These are phyloP conservation scores for Imbricaverruca yamaguchii DNA, from an alignment of 2,888 invertebrate genomes.

Conservation along the genomic window DNA sequence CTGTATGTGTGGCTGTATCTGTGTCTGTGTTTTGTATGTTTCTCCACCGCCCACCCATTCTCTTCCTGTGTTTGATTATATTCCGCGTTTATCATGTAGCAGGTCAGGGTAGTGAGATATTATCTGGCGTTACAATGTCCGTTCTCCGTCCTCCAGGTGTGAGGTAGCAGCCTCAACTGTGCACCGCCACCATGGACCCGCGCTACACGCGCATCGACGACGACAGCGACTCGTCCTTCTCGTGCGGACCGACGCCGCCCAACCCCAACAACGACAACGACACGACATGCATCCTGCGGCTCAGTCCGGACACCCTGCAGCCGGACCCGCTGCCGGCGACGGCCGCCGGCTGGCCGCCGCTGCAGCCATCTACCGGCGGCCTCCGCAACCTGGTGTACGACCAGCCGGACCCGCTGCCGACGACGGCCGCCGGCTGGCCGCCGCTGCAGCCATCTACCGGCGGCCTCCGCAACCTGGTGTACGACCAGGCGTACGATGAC, in stretches of 20 bases:
- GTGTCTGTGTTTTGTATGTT: too few relatives aligned
- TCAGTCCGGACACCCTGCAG: conserved; percentile 1
- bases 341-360: background rate
- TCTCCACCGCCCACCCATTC: too few relatives aligned
- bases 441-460: background rate
- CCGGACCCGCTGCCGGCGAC: background rate
- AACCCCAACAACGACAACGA: conserved; percentile 19
- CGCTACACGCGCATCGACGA: conserved; percentile 15
- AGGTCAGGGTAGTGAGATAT: too few relatives aligned
- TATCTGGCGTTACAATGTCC: too few relatives aligned
- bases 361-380: background rate
- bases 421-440: background rate
- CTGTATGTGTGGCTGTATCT: too few relatives aligned
- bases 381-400: conserved; percentile 7
- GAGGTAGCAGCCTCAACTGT: too few relatives aligned
- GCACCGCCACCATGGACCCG: background rate
- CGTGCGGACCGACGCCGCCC: conserved; percentile 13
- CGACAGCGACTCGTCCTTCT: conserved; percentile 17
- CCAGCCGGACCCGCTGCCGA: background rate
- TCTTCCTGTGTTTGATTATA: too few relatives aligned
- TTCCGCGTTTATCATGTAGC: too few relatives aligned
- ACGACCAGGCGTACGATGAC: background rate
- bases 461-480: conserved; percentile 3
- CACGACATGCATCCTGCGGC: conserved; percentile 2
- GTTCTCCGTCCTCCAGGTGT: too few relatives aligned